Conservation (phyloP, 2,113 vertebrate species). For the Polypterus bichir region DNA sequence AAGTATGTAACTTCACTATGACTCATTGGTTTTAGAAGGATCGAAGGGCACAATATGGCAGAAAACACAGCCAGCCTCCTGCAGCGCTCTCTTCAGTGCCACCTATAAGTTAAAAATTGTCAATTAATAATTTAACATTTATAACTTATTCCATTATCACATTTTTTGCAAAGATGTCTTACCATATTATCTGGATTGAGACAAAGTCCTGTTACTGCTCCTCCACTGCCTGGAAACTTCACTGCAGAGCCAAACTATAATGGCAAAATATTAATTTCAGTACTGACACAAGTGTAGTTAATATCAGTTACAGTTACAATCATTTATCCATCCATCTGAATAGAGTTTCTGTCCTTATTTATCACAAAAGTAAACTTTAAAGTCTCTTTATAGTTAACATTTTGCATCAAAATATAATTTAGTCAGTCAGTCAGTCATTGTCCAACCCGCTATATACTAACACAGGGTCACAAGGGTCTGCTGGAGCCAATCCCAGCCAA, state of each 20-base stretch:
- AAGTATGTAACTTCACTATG: too few species aligned
- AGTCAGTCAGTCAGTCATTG: too few species aligned
- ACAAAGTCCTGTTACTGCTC: conserved; percentile 60
- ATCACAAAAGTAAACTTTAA: too few species aligned
- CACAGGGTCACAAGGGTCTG: too few species aligned
- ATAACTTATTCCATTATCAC: background rate
- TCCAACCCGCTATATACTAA: too few species aligned
- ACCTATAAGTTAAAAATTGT: conserved; percentile 38
- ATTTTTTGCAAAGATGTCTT: conserved; percentile 12
- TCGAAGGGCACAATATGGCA: conserved; percentile 47
- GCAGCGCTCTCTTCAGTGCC: conserved; percentile 59
- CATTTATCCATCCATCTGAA: too few species aligned
- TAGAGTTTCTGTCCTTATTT: too few species aligned
- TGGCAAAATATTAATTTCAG: background rate
- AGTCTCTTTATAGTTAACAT: too few species aligned
- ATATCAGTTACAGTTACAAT: too few species aligned
- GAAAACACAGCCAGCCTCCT: conserved; percentile 62
- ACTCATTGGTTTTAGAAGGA: conserved; percentile 24
- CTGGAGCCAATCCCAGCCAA: too few species aligned
- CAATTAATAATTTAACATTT: background rate
- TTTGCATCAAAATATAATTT: too few species aligned
- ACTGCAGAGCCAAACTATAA: conserved; percentile 59
- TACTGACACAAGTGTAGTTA: too few species aligned
- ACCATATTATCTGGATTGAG: conserved; percentile 45
- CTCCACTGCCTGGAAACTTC: conserved; percentile 64